These are phyloP conservation scores for Pseudochaenichthys georgianus DNA, from an alignment of 2,797 vertebrate genomes.

Conservation along the genomic window DNA sequence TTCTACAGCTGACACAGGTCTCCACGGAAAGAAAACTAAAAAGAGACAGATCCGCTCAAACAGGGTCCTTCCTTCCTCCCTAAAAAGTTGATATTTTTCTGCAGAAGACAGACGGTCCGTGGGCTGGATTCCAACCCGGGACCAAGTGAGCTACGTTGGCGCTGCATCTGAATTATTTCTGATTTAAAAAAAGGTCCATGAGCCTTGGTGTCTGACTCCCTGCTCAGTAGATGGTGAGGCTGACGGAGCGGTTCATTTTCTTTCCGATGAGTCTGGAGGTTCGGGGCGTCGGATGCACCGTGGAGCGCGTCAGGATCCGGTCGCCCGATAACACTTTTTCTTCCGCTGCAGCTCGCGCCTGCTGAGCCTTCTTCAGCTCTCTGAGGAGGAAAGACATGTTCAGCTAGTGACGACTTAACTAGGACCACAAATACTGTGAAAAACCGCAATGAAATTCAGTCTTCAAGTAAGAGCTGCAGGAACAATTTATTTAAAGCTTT, in stretches of 20 bases:
- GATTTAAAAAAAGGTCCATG: slow-evolving; percentile 51
- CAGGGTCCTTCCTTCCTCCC: too few species aligned
- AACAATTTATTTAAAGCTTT: too few species aligned
- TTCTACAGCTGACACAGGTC: slow-evolving; percentile 20
- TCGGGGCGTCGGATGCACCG: slow-evolving; percentile 88
- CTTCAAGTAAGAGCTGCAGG: background rate
- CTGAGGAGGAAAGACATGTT: slow-evolving; percentile 70
- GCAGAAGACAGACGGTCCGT: too few species aligned
- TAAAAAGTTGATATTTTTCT: too few species aligned
- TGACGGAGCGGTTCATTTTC: slow-evolving; percentile 97
- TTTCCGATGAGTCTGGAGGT: slow-evolving; percentile 93
- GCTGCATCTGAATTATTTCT: slow-evolving; percentile 1
- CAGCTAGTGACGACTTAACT: background rate
- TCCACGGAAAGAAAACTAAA: slow-evolving; percentile 2
- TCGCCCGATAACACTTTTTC: slow-evolving; percentile 93
- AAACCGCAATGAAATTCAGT: background rate
- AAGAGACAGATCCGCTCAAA: background rate
- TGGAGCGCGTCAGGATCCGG: slow-evolving; percentile 93
- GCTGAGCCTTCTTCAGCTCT: slow-evolving; percentile 97
- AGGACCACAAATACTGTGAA: background rate
- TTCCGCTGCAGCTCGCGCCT: slow-evolving; percentile 94
- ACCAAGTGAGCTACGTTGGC: background rate
- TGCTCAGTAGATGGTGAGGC: slow-evolving; percentile 95
- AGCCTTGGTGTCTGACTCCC: slow-evolving; percentile 36
- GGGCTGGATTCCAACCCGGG: too few species aligned